Conservation (phyloP, 1,140 invertebrate genomes). For the Drosophila sp. region DNA sequence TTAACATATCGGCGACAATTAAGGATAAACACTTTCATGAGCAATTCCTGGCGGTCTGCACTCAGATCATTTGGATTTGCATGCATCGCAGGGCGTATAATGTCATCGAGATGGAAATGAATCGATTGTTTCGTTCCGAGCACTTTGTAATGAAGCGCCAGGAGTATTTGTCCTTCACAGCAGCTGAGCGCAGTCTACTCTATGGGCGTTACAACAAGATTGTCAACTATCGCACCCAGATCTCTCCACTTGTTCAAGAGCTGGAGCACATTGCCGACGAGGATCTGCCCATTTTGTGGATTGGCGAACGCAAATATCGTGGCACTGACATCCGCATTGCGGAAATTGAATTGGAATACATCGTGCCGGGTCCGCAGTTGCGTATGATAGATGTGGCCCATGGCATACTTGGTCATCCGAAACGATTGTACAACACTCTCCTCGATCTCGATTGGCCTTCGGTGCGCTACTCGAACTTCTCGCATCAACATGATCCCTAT, state of each 20-base stretch:
- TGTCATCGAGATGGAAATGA: slow-evolving; percentile 74
- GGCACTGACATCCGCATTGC: slow-evolving; percentile 65
- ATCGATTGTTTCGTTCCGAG: slow-evolving; percentile 74
- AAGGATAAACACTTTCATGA: slow-evolving; percentile 68
- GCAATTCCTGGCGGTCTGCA: slow-evolving; percentile 66
- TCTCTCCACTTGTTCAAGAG: slow-evolving; percentile 71
- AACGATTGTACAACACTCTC: slow-evolving; percentile 64
- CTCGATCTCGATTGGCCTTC: slow-evolving; percentile 62
- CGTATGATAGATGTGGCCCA: slow-evolving; percentile 70
- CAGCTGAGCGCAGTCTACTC: slow-evolving; percentile 56
- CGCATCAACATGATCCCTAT: slow-evolving; percentile 62
- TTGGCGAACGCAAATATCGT: slow-evolving; percentile 76
- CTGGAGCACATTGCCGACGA: slow-evolving; percentile 53
- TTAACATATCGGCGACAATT: slow-evolving; percentile 65
- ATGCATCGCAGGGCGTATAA: slow-evolving; percentile 68
- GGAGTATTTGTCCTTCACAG: slow-evolving; percentile 54
- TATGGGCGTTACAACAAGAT: slow-evolving; percentile 66
- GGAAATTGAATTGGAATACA: slow-evolving; percentile 73
- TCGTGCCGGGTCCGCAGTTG: slow-evolving; percentile 66
- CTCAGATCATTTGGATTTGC: slow-evolving; percentile 72
- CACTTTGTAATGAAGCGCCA: slow-evolving; percentile 57
- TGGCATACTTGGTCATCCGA: slow-evolving; percentile 74
- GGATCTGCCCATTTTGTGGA: slow-evolving; percentile 74
- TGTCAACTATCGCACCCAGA: slow-evolving; percentile 67
- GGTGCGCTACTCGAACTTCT: slow-evolving; percentile 63